Evolutionary conservation across 2,888 invertebrate species (phyloP).

Genomic region (Hypselothyrea guttata): DNA sequence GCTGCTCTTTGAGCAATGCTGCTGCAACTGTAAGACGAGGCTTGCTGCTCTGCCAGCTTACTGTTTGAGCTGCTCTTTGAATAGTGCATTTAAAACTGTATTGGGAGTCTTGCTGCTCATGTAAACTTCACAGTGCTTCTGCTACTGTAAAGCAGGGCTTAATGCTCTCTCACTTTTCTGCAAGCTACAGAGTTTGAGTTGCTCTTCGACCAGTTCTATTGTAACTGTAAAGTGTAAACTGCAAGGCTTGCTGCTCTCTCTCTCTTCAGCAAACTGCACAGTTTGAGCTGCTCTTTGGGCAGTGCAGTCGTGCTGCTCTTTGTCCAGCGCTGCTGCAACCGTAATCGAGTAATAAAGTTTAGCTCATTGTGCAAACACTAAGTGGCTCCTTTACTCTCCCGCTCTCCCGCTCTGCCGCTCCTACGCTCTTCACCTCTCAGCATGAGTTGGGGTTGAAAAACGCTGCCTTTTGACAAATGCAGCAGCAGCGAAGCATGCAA

Average conservation of each 20-base stretch:
- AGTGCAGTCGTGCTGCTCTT: neutral
- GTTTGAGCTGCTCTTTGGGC: constrained; percentile 5
- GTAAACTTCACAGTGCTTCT: too few species aligned
- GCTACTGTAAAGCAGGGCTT: too few species aligned
- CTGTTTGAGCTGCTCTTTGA: constrained; percentile 6
- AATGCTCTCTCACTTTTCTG: too few species aligned
- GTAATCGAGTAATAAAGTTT: constrained; percentile 54
- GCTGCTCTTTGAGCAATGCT: constrained; percentile 12
- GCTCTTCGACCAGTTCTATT: too few species aligned
- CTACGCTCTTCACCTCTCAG: neutral
- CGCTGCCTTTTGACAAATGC: constrained; percentile 54
- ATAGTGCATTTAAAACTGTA: too few species aligned
- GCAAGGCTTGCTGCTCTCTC: too few species aligned
- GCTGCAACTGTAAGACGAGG: constrained; percentile 20
- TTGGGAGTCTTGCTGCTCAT: too few species aligned
- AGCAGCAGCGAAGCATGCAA: constrained; percentile 53
- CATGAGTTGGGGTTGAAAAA: constrained; percentile 31
- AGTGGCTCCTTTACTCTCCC: neutral
- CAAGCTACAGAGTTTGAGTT: too few species aligned
- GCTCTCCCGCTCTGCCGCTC: neutral
- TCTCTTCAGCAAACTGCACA: neutral
- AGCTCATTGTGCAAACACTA: constrained; percentile 27
- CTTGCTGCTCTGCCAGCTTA: too few species aligned
- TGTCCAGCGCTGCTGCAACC: constrained; percentile 21
- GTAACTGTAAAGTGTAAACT: too few species aligned